Percentiles rank a stretch among this genome's conserved stretches.
phyloP scores from a whole-genome alignment of 2,797 vertebrate genomes.

The Notolabrus celidotus region DNA sequence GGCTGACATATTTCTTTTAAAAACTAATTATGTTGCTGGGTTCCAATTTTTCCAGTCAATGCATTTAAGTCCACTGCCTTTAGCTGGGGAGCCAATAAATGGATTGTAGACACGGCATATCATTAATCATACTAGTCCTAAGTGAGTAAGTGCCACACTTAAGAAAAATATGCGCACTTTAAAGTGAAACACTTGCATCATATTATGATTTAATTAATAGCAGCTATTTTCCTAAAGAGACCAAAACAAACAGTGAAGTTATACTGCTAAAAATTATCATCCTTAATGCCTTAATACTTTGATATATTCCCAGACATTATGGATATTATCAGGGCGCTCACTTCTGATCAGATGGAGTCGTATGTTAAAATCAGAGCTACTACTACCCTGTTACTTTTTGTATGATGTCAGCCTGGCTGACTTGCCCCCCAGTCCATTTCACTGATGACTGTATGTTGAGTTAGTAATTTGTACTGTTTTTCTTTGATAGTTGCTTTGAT shows the following conservation, averaged over 20 bases:
- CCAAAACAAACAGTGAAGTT: not conserved
- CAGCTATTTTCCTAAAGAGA: not conserved
- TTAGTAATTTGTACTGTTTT: not conserved
- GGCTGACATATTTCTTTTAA: not conserved
- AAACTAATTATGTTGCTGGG: not conserved
- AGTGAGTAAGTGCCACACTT: not conserved
- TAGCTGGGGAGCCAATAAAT: not conserved
- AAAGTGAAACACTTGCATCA: not conserved
- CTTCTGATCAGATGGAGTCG: not conserved
- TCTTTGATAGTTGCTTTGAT: conserved; percentile 1
- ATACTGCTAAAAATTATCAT: not conserved
- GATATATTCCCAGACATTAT: not conserved
- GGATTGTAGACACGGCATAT: not conserved
- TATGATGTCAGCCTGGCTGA: not conserved
- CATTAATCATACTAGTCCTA: not conserved
- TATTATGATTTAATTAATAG: conserved; percentile 1
- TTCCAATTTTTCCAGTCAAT: not conserved
- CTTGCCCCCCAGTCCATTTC: not conserved
- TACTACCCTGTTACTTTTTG: not conserved
- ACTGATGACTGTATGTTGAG: not conserved
- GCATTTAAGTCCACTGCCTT: not conserved
- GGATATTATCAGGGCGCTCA: not conserved
- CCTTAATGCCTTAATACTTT: not conserved
- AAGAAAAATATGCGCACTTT: not conserved
- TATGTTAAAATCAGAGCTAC: not conserved